Conservation (phyloP, 2,113 vertebrate genomes). For the Bostrychus sinensis region DNA sequence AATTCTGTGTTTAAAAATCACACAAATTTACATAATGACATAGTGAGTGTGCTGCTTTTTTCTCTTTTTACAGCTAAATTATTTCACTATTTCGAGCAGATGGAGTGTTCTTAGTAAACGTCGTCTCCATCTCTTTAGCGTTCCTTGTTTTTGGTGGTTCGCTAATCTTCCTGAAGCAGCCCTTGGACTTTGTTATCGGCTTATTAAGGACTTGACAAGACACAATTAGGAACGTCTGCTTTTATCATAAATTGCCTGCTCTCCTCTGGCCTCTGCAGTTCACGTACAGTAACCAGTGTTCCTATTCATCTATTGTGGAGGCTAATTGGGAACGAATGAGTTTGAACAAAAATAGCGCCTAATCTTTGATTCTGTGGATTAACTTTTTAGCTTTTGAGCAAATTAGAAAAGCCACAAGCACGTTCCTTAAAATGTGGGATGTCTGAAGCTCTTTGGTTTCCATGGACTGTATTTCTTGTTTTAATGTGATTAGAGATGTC, state of each 20-base stretch:
- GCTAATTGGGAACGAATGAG: neutral
- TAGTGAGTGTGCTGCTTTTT: too few species aligned
- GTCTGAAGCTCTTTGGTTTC: neutral
- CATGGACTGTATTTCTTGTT: too few species aligned
- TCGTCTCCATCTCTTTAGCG: neutral
- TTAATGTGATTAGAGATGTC: too few species aligned
- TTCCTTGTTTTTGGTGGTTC: neutral
- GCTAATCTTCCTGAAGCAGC: neutral
- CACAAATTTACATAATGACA: too few species aligned
- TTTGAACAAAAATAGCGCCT: neutral
- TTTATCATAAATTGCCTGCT: conserved; percentile 5
- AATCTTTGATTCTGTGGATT: neutral
- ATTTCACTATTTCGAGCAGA: too few species aligned
- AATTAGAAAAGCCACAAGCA: neutral
- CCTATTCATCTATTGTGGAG: neutral
- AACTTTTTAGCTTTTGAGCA: neutral
- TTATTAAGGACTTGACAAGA: conserved; percentile 8
- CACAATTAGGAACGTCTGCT: neutral
- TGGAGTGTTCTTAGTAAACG: neutral
- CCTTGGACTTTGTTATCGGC: neutral
- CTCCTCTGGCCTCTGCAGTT: neutral
- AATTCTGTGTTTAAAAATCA: too few species aligned
- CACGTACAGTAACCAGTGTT: neutral
- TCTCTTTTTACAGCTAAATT: neutral
- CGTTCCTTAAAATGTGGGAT: neutral